Conservation (phyloP, 2,888 invertebrate species). For the Litoditis marina region DNA sequence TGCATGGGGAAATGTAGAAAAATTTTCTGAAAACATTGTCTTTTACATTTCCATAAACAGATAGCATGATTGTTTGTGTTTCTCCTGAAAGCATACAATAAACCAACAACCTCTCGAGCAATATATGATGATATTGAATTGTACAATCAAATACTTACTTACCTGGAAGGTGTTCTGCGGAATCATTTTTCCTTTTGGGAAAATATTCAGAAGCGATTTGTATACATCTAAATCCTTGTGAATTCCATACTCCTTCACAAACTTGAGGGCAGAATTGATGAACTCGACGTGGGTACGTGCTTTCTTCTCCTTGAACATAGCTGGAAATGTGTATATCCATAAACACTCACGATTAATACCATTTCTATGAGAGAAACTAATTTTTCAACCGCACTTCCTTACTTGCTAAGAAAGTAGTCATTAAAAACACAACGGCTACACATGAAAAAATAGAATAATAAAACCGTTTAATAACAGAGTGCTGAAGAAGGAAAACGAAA, state of each 20-base stretch:
- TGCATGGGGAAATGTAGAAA: conserved; percentile 92
- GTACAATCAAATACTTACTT: conserved; percentile 7
- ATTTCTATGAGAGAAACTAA: neutral
- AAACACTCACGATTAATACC: no score
- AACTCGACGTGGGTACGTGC: conserved; percentile 88
- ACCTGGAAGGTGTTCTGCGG: conserved; percentile 70
- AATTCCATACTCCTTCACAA: conserved; percentile 85
- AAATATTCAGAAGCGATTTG: conserved; percentile 62
- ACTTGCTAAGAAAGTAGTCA: no score
- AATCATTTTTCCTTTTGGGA: conserved; percentile 77
- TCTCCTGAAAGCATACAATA: no score
- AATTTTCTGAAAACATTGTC: conserved; percentile 74
- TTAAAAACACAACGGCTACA: no score
- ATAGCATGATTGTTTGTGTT: conserved; percentile 8
- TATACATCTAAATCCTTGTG: conserved; percentile 71
- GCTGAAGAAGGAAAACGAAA: neutral
- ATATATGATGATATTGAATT: no score
- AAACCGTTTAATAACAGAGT: neutral
- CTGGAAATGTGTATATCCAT: no score
- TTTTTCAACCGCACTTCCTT: neutral
- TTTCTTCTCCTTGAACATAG: conserved; percentile 73
- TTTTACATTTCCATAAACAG: no score
- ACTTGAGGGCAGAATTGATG: conserved; percentile 80
- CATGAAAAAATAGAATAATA: no score
- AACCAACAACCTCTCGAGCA: neutral